phyloP scores from a whole-genome alignment of 2,888 invertebrate species.

The Mesoligia furuncula region DNA sequence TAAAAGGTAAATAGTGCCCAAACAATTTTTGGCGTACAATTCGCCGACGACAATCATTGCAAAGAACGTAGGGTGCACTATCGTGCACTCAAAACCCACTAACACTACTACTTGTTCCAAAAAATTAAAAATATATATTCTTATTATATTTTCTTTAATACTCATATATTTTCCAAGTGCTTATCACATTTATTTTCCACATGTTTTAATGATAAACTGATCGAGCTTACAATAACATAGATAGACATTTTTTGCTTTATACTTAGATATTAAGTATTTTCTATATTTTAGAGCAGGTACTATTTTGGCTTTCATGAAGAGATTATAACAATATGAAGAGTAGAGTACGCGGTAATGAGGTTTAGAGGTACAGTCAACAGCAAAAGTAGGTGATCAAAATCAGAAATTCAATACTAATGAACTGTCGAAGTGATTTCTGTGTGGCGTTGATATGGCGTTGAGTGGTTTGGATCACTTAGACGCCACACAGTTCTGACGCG shows the following conservation, averaged over 20 bases:
- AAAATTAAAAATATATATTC: slow-evolving; percentile 50
- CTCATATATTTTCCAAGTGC: slow-evolving; percentile 18
- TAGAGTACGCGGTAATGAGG: background rate
- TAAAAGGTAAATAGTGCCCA: slow-evolving; percentile 28
- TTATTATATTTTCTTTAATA: background rate
- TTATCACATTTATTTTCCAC: slow-evolving; percentile 40
- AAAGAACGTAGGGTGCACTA: slow-evolving; percentile 26
- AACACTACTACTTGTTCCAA: background rate
- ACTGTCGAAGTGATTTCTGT: no score
- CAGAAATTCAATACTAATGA: no score
- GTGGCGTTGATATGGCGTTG: no score
- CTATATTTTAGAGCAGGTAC: slow-evolving; percentile 63
- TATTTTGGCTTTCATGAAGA: slow-evolving; percentile 60
- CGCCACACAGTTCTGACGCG: no score
- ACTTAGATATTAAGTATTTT: slow-evolving; percentile 38
- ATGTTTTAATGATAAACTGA: slow-evolving; percentile 36
- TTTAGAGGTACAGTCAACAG: background rate
- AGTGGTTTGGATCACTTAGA: no score
- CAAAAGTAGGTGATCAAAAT: no score
- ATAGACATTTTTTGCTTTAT: slow-evolving; percentile 16
- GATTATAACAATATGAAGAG: slow-evolving; percentile 20
- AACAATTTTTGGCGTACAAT: slow-evolving; percentile 11
- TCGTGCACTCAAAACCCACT: slow-evolving; percentile 17
- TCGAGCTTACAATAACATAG: slow-evolving; percentile 28
- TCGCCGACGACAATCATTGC: slow-evolving; percentile 26